Evolutionary conservation across 92 coral and sea anemone species (phyloP).

Genomic region (Epizoanthus stellaris): DNA sequence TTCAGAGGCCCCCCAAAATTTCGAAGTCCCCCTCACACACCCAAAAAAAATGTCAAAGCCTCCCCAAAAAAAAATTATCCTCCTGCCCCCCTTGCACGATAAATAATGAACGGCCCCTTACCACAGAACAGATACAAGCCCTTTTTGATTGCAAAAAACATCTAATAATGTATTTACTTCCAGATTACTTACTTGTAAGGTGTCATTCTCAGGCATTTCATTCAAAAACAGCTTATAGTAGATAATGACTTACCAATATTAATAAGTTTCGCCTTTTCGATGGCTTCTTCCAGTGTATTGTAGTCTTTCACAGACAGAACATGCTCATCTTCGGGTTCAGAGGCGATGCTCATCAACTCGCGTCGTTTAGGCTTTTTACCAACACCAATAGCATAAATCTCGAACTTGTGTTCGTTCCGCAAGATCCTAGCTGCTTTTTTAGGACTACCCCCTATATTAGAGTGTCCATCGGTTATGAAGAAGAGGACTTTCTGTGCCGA

Average conservation of each 20-base stretch:
- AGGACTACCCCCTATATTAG: conserved; percentile 88
- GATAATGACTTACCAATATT: conserved; percentile 59
- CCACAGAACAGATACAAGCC: no score
- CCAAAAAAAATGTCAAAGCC: no score
- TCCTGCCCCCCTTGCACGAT: no score
- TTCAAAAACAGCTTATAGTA: no score
- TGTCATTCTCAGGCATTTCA: no score
- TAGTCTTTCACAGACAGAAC: conserved; percentile 61
- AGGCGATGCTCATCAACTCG: conserved; percentile 76
- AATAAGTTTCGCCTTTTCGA: conserved; percentile 42
- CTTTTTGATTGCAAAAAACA: no score
- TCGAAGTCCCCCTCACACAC: no score
- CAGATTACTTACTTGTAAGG: no score
- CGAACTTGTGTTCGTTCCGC: conserved; percentile 50
- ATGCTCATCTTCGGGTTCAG: conserved; percentile 65
- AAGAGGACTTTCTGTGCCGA: conserved; percentile 73
- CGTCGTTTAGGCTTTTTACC: conserved; percentile 65
- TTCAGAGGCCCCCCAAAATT: no score
- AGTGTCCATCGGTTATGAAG: conserved; percentile 84
- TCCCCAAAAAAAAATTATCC: no score
- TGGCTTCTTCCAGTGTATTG: conserved; percentile 48
- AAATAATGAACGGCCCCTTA: no score
- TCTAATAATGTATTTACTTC: no score
- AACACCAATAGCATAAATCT: conserved; percentile 84
- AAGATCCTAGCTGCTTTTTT: conserved; percentile 59